Percentiles rank a stretch among this genome's conserved stretches.
These are phyloP conservation scores for Cochlearius cochlearius DNA, from an alignment of 2,113 vertebrate species.

Conservation along the genomic window DNA sequence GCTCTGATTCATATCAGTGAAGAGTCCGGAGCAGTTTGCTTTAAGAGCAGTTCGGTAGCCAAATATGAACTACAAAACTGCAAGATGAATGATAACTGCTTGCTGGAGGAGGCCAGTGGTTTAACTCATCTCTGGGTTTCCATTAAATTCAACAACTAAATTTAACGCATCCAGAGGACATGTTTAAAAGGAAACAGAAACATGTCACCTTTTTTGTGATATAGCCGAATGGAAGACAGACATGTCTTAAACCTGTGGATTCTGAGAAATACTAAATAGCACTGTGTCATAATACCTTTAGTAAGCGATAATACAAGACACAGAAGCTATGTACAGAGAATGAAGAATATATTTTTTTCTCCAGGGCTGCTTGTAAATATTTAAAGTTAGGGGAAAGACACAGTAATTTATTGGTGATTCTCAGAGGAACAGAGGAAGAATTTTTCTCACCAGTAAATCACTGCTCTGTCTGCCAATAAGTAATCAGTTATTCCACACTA, in stretches of 20 bases:
- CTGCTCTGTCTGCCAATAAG: not conserved
- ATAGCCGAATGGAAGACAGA: not conserved
- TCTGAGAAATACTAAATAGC: not conserved
- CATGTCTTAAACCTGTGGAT: not conserved
- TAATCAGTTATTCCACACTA: not conserved
- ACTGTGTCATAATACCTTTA: not conserved
- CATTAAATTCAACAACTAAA: not conserved
- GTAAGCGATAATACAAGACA: not conserved
- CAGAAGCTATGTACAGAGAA: not conserved
- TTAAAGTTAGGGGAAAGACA: not conserved
- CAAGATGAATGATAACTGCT: not conserved
- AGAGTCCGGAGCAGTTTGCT: not conserved
- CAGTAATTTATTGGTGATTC: not conserved
- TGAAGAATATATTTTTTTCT: not conserved
- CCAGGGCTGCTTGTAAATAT: not conserved
- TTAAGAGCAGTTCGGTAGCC: not conserved
- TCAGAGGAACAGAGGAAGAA: not conserved
- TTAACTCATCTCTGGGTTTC: not conserved
- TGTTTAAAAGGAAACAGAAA: not conserved
- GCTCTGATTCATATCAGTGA: not conserved
- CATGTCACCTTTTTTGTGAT: not conserved
- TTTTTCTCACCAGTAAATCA: constrained; percentile 32
- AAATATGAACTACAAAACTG: not conserved
- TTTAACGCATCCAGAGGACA: not conserved
- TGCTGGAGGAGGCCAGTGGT: not conserved